Evolutionary conservation across 1,140 invertebrate species (phyloP).

Genomic region (Sitophilus oryzae): DNA sequence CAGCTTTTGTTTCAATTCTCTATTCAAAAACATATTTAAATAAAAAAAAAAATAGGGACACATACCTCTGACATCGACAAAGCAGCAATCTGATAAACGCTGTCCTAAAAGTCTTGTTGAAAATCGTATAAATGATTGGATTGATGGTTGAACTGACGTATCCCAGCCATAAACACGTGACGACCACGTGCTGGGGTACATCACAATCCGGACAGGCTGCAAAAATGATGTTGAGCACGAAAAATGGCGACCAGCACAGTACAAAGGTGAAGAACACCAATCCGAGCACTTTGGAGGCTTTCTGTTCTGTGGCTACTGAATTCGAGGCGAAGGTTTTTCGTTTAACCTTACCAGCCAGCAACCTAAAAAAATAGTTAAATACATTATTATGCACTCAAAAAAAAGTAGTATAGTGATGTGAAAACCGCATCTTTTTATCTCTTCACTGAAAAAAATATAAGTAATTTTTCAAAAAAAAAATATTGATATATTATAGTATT

Average conservation of each 20-base stretch:
- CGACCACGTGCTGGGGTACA: conserved; percentile 65
- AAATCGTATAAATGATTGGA: conserved; percentile 82
- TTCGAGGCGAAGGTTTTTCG: conserved; percentile 64
- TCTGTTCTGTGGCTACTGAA: conserved; percentile 75
- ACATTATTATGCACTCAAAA: too few species aligned
- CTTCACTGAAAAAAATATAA: too few species aligned
- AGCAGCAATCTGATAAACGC: conserved; percentile 73
- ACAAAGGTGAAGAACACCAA: conserved; percentile 88
- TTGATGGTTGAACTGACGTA: conserved; percentile 85
- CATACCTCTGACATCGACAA: conserved; percentile 69
- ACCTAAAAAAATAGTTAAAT: too few species aligned
- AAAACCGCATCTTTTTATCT: too few species aligned
- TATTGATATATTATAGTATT: too few species aligned
- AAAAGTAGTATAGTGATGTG: conserved; percentile 9
- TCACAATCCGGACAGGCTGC: conserved; percentile 66
- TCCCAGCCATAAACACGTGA: conserved; percentile 79
- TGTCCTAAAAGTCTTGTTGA: conserved; percentile 79
- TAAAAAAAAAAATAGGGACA: neutral
- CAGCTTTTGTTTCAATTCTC: too few species aligned
- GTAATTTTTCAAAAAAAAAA: too few species aligned
- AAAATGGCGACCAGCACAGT: conserved; percentile 86
- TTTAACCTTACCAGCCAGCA: conserved; percentile 59
- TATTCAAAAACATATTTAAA: neutral
- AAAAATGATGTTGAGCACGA: conserved; percentile 77
- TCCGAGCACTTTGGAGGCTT: conserved; percentile 77